phyloP scores from a whole-genome alignment of 1,140 invertebrate genomes.

The Forficula auricularia region DNA sequence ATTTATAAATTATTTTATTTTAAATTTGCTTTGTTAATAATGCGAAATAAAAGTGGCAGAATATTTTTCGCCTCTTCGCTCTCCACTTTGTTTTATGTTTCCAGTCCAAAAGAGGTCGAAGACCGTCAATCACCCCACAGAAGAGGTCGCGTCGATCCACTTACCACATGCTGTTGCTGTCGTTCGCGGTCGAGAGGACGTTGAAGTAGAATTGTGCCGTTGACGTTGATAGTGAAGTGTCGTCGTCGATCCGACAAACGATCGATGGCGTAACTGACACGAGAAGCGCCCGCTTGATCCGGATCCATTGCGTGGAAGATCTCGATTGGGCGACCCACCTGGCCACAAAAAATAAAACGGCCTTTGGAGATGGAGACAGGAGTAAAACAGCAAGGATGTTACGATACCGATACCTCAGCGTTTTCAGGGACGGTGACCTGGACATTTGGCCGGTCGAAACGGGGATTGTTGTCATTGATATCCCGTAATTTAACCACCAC shows the following conservation, averaged over 20 bases:
- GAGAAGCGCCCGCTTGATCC: constrained; percentile 36
- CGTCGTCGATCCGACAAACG: constrained; percentile 37
- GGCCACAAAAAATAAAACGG: too few species aligned
- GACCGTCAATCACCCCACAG: too few species aligned
- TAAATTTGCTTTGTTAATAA: too few species aligned
- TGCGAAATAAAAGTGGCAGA: too few species aligned
- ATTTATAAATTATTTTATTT: too few species aligned
- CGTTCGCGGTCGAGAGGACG: constrained; percentile 35
- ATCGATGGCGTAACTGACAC: constrained; percentile 37
- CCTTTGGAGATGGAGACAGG: too few species aligned
- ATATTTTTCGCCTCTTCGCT: too few species aligned
- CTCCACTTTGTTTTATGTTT: too few species aligned
- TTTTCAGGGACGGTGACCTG: constrained; percentile 44
- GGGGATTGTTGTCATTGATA: constrained; percentile 42
- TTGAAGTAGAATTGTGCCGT: constrained; percentile 41
- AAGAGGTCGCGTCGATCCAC: background rate
- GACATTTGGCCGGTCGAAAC: constrained; percentile 38
- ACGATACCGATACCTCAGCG: constrained; percentile 31
- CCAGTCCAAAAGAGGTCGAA: too few species aligned
- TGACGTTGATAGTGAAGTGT: constrained; percentile 38
- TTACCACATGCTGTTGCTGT: constrained; percentile 33
- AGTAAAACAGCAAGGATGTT: too few species aligned
- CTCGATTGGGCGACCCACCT: constrained; percentile 35
- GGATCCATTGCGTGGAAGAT: constrained; percentile 42
- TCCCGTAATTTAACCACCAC: constrained; percentile 40